phyloP scores from a whole-genome alignment of 2,888 invertebrate genomes.

The Drosophila anomelani region DNA sequence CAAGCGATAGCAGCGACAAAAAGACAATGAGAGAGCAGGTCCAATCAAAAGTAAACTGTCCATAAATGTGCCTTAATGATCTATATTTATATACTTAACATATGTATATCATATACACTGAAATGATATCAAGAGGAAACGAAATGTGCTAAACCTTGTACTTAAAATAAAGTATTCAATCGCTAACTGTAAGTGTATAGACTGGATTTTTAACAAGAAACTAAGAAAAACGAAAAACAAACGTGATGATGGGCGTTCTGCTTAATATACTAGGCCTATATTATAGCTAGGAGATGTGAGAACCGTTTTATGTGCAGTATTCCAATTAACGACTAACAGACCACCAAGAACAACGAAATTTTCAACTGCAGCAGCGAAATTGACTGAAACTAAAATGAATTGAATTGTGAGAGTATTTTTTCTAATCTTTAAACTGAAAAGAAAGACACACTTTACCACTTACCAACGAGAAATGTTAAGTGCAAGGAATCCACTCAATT shows the following conservation, averaged over 20 bases:
- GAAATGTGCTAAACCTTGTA: constrained; percentile 58
- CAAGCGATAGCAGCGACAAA: constrained; percentile 49
- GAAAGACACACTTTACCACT: constrained; percentile 29
- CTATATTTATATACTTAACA: constrained; percentile 43
- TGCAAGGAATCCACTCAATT: constrained; percentile 44
- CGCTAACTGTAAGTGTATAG: constrained; percentile 68
- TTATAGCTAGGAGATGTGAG: constrained; percentile 66
- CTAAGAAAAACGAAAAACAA: constrained; percentile 27
- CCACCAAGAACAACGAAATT: constrained; percentile 63
- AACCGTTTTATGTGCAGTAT: constrained; percentile 55
- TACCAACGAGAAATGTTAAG: constrained; percentile 40
- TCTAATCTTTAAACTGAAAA: constrained; percentile 4
- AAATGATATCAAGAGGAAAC: constrained; percentile 40
- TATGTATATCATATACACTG: constrained; percentile 50
- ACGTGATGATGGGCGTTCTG: constrained; percentile 70
- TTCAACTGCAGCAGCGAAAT: constrained; percentile 33
- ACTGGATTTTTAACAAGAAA: constrained; percentile 65
- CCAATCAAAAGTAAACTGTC: constrained; percentile 77
- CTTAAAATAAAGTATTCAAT: constrained; percentile 60
- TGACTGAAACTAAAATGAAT: constrained; percentile 41
- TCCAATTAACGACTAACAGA: constrained; percentile 53
- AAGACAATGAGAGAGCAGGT: constrained; percentile 76
- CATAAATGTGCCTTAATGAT: constrained; percentile 77
- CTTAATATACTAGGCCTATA: constrained; percentile 72
- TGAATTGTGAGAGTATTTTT: constrained; percentile 34